A percentile compares a stretch with the other conserved stretches of the same genome.
Evolutionary conservation across 2,888 invertebrate species (phyloP).

Genomic region (Himalopsyche anomala): DNA sequence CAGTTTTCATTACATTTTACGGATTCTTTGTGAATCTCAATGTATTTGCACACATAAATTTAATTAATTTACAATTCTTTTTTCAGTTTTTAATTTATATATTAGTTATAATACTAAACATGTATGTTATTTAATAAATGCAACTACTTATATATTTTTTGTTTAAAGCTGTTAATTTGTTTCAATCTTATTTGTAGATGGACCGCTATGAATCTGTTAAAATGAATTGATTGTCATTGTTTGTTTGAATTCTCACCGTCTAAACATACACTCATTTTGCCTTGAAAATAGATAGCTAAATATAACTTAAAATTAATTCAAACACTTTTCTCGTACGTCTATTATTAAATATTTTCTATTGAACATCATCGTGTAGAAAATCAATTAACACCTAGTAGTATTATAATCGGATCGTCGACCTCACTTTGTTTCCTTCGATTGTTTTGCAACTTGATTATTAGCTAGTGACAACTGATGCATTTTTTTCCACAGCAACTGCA

Average conservation of each 20-base stretch:
- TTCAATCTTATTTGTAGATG: too few relatives aligned
- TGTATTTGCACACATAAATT: too few relatives aligned
- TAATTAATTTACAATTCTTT: too few relatives aligned
- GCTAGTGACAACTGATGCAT: not conserved
- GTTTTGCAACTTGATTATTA: conserved; percentile 1
- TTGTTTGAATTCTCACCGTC: not conserved
- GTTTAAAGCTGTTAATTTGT: too few relatives aligned
- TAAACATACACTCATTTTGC: not conserved
- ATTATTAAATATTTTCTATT: conserved; percentile 1
- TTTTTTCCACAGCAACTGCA: not conserved
- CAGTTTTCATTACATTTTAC: too few relatives aligned
- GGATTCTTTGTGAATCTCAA: too few relatives aligned
- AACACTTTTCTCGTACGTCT: not conserved
- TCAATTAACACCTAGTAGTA: not conserved
- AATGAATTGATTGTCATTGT: too few relatives aligned
- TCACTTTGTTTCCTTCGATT: conserved; percentile 10
- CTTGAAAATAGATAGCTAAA: not conserved
- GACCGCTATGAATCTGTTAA: too few relatives aligned
- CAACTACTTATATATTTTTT: too few relatives aligned
- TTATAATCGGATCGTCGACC: conserved; percentile 18
- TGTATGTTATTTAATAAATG: too few relatives aligned
- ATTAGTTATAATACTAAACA: too few relatives aligned
- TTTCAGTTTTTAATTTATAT: too few relatives aligned
- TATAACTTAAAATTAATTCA: not conserved
- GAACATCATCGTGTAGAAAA: not conserved